A percentile compares a stretch with the other conserved stretches of the same genome.
Evolutionary conservation across 2,113 vertebrate genomes (phyloP).

Genomic region (Clinocottus analis): DNA sequence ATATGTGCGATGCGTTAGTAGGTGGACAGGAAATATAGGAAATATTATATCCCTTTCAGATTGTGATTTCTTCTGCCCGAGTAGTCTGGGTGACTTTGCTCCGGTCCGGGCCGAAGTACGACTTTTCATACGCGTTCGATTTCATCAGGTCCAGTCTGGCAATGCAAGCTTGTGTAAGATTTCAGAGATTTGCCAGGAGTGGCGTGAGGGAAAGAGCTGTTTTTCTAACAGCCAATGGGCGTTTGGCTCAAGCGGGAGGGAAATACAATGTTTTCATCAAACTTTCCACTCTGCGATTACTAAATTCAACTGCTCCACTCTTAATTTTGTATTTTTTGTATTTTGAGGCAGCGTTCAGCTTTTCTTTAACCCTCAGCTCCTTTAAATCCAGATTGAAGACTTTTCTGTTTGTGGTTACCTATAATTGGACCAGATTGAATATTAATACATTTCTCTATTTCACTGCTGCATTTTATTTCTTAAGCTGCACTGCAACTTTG

Average conservation of each 20-base stretch:
- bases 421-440: too few relatives aligned
- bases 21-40: not conserved
- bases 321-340: not conserved
- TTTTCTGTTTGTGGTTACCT: too few relatives aligned
- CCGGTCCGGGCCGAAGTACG: not conserved
- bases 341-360: too few relatives aligned
- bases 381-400: too few relatives aligned
- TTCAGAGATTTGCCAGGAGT: constrained; percentile 23
- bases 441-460: too few relatives aligned
- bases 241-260: constrained; percentile 13
- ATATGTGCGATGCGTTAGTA: too few relatives aligned
- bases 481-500: too few relatives aligned
- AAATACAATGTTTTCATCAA: constrained; percentile 34
- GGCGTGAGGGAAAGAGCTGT: constrained; percentile 6
- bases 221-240: constrained; percentile 11
- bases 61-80: not conserved
- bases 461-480: too few relatives aligned
- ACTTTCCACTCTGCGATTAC: constrained; percentile 19
- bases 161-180: constrained; percentile 17
- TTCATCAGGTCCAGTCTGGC: constrained; percentile 27
- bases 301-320: constrained; percentile 7
- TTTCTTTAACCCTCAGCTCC: too few relatives aligned
- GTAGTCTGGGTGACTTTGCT: not conserved
- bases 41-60: constrained; percentile 1
- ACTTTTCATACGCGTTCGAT: constrained; percentile 8